phyloP scores from a whole-genome alignment of 2,113 vertebrate species.

The Merops nubicus region DNA sequence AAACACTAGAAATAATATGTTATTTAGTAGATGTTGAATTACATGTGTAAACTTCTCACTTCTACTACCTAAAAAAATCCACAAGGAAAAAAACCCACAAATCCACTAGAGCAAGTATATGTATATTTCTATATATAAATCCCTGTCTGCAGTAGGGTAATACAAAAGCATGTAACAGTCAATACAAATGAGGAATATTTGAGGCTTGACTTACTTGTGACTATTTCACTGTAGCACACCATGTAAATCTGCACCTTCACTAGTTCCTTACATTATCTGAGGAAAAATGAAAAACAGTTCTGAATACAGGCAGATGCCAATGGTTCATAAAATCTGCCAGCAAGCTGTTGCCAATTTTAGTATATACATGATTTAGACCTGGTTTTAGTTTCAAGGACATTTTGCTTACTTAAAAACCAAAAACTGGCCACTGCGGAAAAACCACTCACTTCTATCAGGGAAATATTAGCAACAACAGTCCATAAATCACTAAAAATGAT shows the following conservation, averaged over 20 bases:
- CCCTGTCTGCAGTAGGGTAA: not conserved
- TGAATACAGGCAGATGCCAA: not conserved
- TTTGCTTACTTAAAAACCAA: slow-evolving; percentile 28
- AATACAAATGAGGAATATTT: not conserved
- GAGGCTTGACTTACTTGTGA: not conserved
- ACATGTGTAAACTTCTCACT: not conserved
- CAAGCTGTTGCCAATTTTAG: not conserved
- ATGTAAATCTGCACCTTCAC: not conserved
- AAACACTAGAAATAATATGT: not conserved
- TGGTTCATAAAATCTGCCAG: slow-evolving; percentile 4
- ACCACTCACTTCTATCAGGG: not conserved
- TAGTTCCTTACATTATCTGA: not conserved
- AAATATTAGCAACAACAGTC: slow-evolving; percentile 37
- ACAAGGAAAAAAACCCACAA: not conserved
- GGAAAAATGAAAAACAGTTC: too few species aligned
- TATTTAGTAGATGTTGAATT: not conserved
- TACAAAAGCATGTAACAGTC: not conserved
- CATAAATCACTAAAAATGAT: slow-evolving; percentile 22
- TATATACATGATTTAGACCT: not conserved
- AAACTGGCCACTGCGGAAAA: not conserved
- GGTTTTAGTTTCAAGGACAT: slow-evolving; percentile 13
- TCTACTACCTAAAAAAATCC: not conserved
- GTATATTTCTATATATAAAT: not conserved
- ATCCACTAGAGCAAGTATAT: not conserved
- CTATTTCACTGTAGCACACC: not conserved